A percentile compares a stretch with the other conserved stretches of the same genome.
These are phyloP conservation scores for Uromys caudimaculatus DNA, from an alignment of 2,797 vertebrate genomes.

Conservation along the genomic window DNA sequence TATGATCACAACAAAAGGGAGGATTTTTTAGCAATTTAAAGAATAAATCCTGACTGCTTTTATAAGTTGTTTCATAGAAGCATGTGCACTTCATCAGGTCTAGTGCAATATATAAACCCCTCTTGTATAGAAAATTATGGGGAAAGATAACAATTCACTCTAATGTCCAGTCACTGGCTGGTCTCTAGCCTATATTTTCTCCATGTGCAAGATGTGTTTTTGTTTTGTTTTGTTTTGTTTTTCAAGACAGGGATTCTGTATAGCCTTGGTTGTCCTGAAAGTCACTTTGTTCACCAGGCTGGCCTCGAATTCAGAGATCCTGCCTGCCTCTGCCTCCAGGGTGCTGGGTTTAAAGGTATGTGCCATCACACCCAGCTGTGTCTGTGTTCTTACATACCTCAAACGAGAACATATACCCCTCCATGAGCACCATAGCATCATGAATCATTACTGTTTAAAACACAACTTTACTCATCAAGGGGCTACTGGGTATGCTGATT, in stretches of 20 bases:
- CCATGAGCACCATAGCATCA: not conserved
- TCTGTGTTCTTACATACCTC: not conserved
- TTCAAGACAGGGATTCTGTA: not conserved
- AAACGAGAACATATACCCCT: constrained; percentile 6
- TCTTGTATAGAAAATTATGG: not conserved
- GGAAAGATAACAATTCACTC: constrained; percentile 23
- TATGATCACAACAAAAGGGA: not conserved
- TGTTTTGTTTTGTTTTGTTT: not conserved
- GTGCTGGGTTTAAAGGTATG: not conserved
- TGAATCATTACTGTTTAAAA: not conserved
- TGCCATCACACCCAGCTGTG: not conserved
- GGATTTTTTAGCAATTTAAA: constrained; percentile 23
- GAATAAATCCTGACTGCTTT: constrained; percentile 54
- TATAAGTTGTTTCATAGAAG: constrained; percentile 29
- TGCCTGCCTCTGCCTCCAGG: not conserved
- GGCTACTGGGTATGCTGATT: not conserved
- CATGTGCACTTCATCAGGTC: constrained; percentile 25
- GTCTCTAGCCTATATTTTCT: not conserved
- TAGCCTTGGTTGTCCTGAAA: not conserved
- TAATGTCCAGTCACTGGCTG: not conserved
- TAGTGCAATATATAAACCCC: not conserved
- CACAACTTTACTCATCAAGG: not conserved
- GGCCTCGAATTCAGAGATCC: not conserved
- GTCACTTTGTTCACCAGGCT: not conserved
- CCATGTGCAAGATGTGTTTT: not conserved